Evolutionary conservation across 2,113 vertebrate species (phyloP), one percentile per base, ranked within the genome.

Genomic region (Bombycilla garrulus): DNA sequence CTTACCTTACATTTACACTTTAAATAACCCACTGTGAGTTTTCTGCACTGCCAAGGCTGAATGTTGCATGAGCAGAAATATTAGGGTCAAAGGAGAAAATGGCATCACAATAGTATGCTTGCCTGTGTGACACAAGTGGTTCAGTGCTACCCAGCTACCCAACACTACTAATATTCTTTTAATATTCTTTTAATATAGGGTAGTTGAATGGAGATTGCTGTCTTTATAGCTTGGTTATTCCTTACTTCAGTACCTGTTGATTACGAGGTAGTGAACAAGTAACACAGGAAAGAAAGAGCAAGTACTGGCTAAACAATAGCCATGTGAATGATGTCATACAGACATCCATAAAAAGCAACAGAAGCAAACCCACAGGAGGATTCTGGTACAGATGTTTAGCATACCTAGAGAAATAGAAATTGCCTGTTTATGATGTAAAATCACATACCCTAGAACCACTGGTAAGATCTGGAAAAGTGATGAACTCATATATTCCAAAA

Each of bases 401-500:
- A 81, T 15, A 47, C 9, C 20, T 64, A 33, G 38, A 79, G 40
- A 66, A 88, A 64, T 2, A 88, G 93, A 81, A 93, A 64, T 2
- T 2, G 44, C 47, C 15, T 15, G 5, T 58, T 86, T 22, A 29
- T 20, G 38, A 73, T 80, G 56, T 85, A 73, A 84, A 73, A 90
- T 90, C 64, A 98, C 98, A 48, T 96, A 99, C 99, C 98, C 97
- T 98, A 57, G 98, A 95, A 44, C 98, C 98, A 40, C 97, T 98
- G 88, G 98, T 97, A 96, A 97, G 97, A 81, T 98, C 98, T 54
- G 99, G 99, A 95, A 99, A 97, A 82, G 98, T 96, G 47, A 99
- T 98, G 97, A 99, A 99, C 96, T 99, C 99, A 48, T 99, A 99
- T 95, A 99, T 99, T 64, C 99, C 99, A 92, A 99, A 99, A 97